Conservation (phyloP, 2,888 invertebrate genomes). For the Drosophila atripex region DNA sequence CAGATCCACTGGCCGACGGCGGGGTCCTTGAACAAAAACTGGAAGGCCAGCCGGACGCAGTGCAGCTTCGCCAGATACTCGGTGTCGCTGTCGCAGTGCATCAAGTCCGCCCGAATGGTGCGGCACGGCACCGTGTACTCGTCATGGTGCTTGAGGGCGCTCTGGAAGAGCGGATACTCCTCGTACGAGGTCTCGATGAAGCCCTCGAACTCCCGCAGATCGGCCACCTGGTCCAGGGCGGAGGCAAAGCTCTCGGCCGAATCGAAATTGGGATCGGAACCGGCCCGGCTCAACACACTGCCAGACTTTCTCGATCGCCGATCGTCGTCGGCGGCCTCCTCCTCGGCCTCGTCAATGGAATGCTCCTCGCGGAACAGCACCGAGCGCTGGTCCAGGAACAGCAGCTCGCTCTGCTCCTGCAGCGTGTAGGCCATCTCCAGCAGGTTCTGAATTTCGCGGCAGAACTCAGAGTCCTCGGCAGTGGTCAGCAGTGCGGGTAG, state of each 20-base stretch:
- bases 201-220: slow-evolving; percentile 94
- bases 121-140: slow-evolving; percentile 85
- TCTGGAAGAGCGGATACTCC: slow-evolving; percentile 92
- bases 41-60: slow-evolving; percentile 95
- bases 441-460: slow-evolving; percentile 90
- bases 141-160: slow-evolving; percentile 92
- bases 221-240: slow-evolving; percentile 96
- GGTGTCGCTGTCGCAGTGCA: slow-evolving; percentile 94
- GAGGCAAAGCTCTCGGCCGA: slow-evolving; percentile 98
- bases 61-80: slow-evolving; percentile 98
- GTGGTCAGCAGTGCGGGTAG: slow-evolving; percentile 88
- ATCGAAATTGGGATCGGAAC: slow-evolving; percentile 88
- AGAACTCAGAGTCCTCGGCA: slow-evolving; percentile 93
- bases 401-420: slow-evolving; percentile 93
- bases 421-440: slow-evolving; percentile 93
- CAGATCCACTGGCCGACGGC: slow-evolving; percentile 92
- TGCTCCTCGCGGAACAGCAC: slow-evolving; percentile 92
- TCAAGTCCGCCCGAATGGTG: slow-evolving; percentile 92
- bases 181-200: slow-evolving; percentile 92
- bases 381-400: slow-evolving; percentile 94
- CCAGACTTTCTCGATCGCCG: slow-evolving; percentile 74
- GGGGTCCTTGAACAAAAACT: slow-evolving; percentile 89
- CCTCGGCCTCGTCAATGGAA: slow-evolving; percentile 85
- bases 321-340: slow-evolving; percentile 73
- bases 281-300: slow-evolving; percentile 78